Conservation (phyloP, 2,888 invertebrate genomes). For the Phymatocera aterrima region DNA sequence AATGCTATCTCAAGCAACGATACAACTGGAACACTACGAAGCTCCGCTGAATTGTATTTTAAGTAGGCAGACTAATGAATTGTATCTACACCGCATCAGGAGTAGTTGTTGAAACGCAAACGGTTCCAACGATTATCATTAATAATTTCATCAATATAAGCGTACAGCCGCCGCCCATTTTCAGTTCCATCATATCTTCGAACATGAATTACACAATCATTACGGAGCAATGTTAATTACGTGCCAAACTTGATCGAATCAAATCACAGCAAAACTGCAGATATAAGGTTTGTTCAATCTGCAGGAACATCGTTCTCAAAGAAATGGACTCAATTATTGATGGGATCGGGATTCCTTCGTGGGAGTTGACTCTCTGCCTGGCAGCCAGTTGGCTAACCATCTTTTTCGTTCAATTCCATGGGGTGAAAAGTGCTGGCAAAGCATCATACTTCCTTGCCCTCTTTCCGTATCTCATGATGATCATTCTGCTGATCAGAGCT, state of each 20-base stretch:
- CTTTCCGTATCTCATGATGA: constrained; percentile 88
- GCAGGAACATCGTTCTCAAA: constrained; percentile 76
- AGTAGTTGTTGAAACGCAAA: no score
- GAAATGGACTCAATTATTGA: constrained; percentile 74
- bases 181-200: no score
- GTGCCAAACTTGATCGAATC: no score
- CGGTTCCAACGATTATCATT: no score
- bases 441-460: constrained; percentile 92
- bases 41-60: constrained; percentile 69
- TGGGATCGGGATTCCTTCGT: constrained; percentile 79
- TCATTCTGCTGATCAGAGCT: constrained; percentile 83
- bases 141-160: no score
- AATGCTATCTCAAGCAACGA: neutral
- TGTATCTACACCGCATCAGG: no score
- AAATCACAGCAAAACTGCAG: no score
- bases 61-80: constrained; percentile 56
- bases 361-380: constrained; percentile 83
- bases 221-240: no score
- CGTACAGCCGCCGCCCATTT: no score
- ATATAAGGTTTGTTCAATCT: constrained; percentile 44
- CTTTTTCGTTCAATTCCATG: constrained; percentile 83
- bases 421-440: constrained; percentile 88
- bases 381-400: constrained; percentile 83
- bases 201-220: no score
- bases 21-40: constrained; percentile 44